Conservation (phyloP, 2,888 invertebrate species). For the Pachymerium ferrugineum region DNA sequence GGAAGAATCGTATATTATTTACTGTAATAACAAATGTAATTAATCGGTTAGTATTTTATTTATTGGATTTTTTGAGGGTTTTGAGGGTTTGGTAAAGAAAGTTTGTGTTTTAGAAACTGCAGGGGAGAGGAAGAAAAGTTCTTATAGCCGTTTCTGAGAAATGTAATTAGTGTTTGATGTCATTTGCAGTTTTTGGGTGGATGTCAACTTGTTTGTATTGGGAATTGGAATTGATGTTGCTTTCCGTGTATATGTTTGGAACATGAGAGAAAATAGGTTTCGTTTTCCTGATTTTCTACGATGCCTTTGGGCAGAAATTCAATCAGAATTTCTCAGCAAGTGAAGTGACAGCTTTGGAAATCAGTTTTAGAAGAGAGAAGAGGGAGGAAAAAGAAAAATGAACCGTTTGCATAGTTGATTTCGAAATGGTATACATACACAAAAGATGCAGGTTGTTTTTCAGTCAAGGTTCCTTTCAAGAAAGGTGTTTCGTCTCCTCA, state of each 20-base stretch:
- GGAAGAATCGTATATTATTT: neutral
- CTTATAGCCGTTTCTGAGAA: no score
- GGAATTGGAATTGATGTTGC: conserved; percentile 19
- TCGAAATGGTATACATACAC: neutral
- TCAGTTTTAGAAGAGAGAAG: conserved; percentile 20
- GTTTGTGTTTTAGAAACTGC: no score
- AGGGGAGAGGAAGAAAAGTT: no score
- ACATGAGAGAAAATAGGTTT: neutral
- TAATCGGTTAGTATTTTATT: neutral
- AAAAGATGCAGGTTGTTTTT: conserved; percentile 6
- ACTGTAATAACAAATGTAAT: neutral
- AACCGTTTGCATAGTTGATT: conserved; percentile 24
- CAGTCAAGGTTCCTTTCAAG: neutral
- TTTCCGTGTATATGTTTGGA: neutral
- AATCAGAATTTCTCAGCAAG: conserved; percentile 19
- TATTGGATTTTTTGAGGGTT: neutral
- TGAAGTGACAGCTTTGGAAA: conserved; percentile 20
- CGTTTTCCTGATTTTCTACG: neutral
- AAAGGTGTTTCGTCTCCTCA: no score
- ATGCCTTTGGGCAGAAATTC: conserved; percentile 27
- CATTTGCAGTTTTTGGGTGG: no score
- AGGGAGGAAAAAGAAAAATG: conserved; percentile 1
- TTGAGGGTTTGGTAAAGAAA: no score
- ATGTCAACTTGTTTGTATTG: conserved; percentile 10
- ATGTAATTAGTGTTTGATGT: no score